Base-by-base conservation (phyloP, 2,888 invertebrate genomes). In the Caenorhabditis sp. region DNA sequence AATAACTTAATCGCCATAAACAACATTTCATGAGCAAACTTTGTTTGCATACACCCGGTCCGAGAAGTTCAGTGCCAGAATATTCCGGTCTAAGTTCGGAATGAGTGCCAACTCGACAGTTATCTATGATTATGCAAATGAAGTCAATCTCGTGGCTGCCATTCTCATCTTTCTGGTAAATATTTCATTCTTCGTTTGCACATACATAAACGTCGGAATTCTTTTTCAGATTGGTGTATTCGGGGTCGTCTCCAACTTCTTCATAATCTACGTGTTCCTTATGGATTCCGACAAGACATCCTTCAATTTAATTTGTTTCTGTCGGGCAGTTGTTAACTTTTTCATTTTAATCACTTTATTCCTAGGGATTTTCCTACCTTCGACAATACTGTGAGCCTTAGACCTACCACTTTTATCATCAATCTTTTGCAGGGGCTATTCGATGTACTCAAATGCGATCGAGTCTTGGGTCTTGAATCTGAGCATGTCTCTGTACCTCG, bases 241-340 rank as follows among this genome's bases (percentile, higher is more conserved):
- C 26, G 72, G 72, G 6, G 52, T 45, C 0, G 4, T 45, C 7
- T 65, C 58, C 45, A 73, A 73, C 58, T 56, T 48, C 24, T 15
- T 17, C 1, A 50, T 65, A 20, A 45, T 73, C 8, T 11, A 32
- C 11, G 30, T 15, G 15, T 65, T 63, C 35, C 9, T 65, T 11
- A 22, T 15, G 0, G 55, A 27, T 7, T 6, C 37, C 26, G 65
- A 65, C 0, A 73, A 52, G 43, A 63, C 55, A 7, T 55, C 65
- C 0, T 73, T 73, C 58, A 63, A 58, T 48, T 32, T 63, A 4
- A 58, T 73, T 15, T 73, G 73, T 13, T 59, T 65, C 27, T 65
- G 46, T 24, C 73, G 73, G 1, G 41, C 73, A 13, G 20, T 52
- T 0, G 17, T 63, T 13, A 73, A 65, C 15, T 26, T 73, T 17